Conservation (phyloP, 2,797 vertebrate genomes). For the Sebastes ruberrimus region DNA sequence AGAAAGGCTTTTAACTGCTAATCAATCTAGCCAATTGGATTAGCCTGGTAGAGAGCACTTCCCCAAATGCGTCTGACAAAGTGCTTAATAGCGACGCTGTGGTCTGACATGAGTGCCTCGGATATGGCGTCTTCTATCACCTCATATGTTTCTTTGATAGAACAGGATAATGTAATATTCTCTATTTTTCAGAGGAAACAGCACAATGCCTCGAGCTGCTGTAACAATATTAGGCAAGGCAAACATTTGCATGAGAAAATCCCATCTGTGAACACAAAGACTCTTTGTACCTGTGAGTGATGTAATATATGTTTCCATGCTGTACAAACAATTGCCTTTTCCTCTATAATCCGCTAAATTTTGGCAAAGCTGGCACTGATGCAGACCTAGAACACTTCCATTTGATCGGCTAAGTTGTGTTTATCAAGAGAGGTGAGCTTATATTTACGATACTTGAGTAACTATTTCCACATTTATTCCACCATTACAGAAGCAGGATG, state of each 20-base stretch:
- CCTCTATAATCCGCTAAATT: conserved; percentile 37
- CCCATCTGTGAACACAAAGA: conserved; percentile 63
- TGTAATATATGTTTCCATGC: conserved; percentile 63
- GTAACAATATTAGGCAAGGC: conserved; percentile 44
- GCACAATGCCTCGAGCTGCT: conserved; percentile 36
- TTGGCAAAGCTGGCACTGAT: conserved; percentile 47
- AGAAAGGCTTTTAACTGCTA: conserved; percentile 82
- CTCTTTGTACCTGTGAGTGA: conserved; percentile 61
- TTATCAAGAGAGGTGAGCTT: conserved; percentile 25
- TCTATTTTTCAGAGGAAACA: conserved; percentile 40
- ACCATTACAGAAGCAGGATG: conserved; percentile 14
- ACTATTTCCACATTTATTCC: conserved; percentile 55
- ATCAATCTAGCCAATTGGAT: conserved; percentile 81
- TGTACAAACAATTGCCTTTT: conserved; percentile 59
- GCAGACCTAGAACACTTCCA: conserved; percentile 18
- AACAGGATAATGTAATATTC: conserved; percentile 46
- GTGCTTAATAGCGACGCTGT: conserved; percentile 78
- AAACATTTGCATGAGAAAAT: conserved; percentile 63
- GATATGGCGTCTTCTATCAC: conserved; percentile 70
- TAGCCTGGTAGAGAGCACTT: conserved; percentile 74
- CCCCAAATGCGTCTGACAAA: conserved; percentile 78
- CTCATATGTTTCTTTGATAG: conserved; percentile 64
- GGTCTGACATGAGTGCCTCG: conserved; percentile 74
- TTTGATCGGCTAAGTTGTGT: conserved; percentile 24
- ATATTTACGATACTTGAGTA: conserved; percentile 14